Evolutionary conservation across 23 tunicate species (phyloP).

Genomic region (Trididemnum clinides): DNA sequence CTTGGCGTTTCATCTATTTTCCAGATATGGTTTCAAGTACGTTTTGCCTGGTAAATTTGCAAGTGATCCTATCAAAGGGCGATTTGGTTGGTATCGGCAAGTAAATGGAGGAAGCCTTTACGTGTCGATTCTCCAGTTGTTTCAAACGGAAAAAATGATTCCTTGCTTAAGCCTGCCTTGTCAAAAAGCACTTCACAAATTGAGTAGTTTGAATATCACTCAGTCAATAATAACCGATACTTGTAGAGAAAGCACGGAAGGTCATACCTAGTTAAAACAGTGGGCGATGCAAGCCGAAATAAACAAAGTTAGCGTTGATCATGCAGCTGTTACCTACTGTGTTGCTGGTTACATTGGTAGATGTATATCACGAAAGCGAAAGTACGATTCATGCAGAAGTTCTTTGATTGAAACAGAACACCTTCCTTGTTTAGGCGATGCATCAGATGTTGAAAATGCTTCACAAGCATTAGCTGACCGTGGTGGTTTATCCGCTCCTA

Average conservation of each 20-base stretch:
- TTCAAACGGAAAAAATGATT: neutral
- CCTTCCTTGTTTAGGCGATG: neutral
- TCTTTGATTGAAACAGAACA: neutral
- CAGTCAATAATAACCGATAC: neutral
- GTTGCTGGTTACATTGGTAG: neutral
- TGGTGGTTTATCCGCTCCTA: too few species aligned
- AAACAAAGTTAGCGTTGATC: neutral
- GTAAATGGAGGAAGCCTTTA: slow-evolving; percentile 18
- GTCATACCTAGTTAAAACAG: neutral
- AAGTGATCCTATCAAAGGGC: neutral
- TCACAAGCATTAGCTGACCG: too few species aligned
- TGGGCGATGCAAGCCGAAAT: neutral
- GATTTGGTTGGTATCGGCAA: slow-evolving; percentile 27
- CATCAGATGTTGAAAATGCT: too few species aligned
- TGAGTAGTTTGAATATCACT: neutral
- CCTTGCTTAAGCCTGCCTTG: neutral
- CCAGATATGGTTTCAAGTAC: neutral
- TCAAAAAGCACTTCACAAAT: neutral
- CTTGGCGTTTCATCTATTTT: neutral
- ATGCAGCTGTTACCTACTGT: neutral
- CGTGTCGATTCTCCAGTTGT: neutral
- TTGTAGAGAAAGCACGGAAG: neutral
- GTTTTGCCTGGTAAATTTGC: slow-evolving; percentile 7
- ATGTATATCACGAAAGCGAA: neutral
- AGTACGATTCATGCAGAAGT: neutral